Conservation (phyloP, 2,888 invertebrate genomes). For the Baccha elongata region DNA sequence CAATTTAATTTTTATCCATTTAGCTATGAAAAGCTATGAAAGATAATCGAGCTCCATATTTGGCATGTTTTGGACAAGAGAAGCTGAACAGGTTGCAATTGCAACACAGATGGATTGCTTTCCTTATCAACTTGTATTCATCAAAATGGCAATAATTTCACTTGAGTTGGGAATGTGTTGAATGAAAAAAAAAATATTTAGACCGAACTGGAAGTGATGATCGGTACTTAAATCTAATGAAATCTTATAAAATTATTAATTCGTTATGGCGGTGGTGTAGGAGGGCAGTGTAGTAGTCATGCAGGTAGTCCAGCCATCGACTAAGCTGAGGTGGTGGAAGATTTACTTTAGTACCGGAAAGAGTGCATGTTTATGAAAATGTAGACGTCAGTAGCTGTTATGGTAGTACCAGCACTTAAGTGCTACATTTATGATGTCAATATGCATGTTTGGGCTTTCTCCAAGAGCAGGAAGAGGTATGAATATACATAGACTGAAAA, state of each 20-base stretch:
- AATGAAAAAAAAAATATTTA: conserved; percentile 31
- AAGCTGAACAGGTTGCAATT: neutral
- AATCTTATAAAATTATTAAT: conserved; percentile 55
- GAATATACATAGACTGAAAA: too few species aligned
- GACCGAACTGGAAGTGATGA: conserved; percentile 35
- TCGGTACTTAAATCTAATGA: conserved; percentile 42
- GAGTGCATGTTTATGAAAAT: too few species aligned
- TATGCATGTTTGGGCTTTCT: too few species aligned
- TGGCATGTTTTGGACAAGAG: conserved; percentile 3
- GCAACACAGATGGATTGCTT: conserved; percentile 19
- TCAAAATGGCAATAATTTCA: conserved; percentile 43
- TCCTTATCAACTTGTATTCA: conserved; percentile 40
- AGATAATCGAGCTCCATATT: conserved; percentile 12
- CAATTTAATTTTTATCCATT: conserved; percentile 32
- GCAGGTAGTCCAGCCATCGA: neutral
- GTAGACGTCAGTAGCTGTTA: too few species aligned
- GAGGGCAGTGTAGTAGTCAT: neutral
- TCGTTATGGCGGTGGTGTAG: conserved; percentile 40
- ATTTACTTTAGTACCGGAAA: too few species aligned
- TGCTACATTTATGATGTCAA: too few species aligned
- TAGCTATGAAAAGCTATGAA: neutral
- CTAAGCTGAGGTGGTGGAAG: too few species aligned
- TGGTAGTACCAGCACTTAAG: too few species aligned
- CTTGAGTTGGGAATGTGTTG: neutral
- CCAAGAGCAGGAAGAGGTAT: too few species aligned